Base-by-base conservation (phyloP, 2,797 vertebrate species). In the Hafferia zeledoni region DNA sequence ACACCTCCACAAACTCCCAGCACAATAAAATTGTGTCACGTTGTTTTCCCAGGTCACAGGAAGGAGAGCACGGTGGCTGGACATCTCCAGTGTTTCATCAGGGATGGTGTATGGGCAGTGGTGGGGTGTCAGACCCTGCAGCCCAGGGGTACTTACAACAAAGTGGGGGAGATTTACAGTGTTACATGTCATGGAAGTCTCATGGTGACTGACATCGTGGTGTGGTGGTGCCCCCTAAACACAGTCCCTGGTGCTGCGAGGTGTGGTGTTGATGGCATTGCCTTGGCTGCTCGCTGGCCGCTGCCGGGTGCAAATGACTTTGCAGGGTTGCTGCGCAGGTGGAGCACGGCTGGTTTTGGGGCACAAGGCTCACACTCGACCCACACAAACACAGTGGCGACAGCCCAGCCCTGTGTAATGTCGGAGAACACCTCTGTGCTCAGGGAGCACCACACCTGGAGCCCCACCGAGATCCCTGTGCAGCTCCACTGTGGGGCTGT, bases 201-300 rank as follows among this genome's bases (percentile, higher is more conserved):
- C 5, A 1, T 15, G 12, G 39, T 53, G 24, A 22, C n/a, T 18
- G 39, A 5, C 3, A 37, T 76, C 41, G 6, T 41, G 15, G 41
- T 41, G 30, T 6, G 10, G 10, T 56, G 10, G 12, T 61, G 37
- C 2, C 13, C 33, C 16, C 33, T n/a, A 15, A 49, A 64, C 15
- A 50, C 8, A 33, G 28, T 17, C 67, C 24, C 47, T 0, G 1
- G 33, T 44, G 55, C 28, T 43, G 44, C 25, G 25, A 49, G n/a
- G 5, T 43, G 47, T 39, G 30, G 33, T 1, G 2, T 1, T 1
- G 1, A 24, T 19, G 33, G 39, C 5, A 0, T 17, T 80, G 44
- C 22, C 11, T 63, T 7, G 33, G 67, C 59, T 0, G 0, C 47
- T 46, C 2, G 0, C 43, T 1, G 6, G 57, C 30, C 1, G 2